phyloP scores from a whole-genome alignment of 2,113 vertebrate genomes.

The Aegypius monachus region DNA sequence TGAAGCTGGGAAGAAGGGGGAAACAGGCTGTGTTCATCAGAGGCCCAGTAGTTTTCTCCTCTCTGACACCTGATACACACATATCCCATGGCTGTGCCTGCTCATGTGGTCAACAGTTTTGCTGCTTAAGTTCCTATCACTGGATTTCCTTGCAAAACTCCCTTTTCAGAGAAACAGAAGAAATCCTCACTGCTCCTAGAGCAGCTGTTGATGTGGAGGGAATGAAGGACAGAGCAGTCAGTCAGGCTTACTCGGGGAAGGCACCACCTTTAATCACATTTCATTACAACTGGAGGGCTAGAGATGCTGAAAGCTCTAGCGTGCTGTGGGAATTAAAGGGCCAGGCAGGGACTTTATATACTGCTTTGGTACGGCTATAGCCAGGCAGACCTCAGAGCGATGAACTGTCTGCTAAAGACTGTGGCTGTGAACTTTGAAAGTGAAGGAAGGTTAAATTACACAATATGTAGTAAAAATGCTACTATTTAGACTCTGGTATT shows the following conservation, averaged over 20 bases:
- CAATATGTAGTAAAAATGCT: not conserved
- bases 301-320: not conserved
- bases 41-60: not conserved
- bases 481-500: not conserved
- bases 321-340: slow-evolving; percentile 29
- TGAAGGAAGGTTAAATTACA: not conserved
- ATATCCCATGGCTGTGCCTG: not conserved
- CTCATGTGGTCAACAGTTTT: not conserved
- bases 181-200: not conserved
- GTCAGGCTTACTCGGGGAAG: slow-evolving; percentile 2
- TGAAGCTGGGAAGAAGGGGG: not conserved
- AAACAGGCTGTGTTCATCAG: not conserved
- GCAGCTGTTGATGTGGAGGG: not conserved
- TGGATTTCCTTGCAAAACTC: not conserved
- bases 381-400: not conserved
- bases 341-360: not conserved
- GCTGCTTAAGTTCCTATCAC: not conserved
- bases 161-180: not conserved
- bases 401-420: not conserved
- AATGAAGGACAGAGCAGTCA: slow-evolving; percentile 25
- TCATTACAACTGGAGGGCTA: not conserved
- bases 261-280: slow-evolving; percentile 43
- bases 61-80: not conserved
- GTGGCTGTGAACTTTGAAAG: not conserved
- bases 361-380: not conserved